Conservation (phyloP, 2,797 vertebrate species). For the Meriones psammophilus region DNA sequence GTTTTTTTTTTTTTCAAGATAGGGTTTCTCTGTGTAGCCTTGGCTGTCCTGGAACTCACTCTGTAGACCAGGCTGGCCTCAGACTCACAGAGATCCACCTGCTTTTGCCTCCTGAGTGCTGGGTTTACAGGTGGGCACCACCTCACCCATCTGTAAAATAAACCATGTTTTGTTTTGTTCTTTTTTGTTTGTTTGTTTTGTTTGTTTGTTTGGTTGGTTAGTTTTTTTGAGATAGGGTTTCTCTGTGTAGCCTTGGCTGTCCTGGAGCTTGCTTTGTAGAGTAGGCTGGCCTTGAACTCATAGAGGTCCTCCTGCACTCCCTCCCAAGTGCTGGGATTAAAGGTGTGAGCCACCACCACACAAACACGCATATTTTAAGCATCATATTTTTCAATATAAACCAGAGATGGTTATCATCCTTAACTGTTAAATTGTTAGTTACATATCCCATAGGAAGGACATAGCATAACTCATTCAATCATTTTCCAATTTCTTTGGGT, state of each 20-base stretch:
- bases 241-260: neutral
- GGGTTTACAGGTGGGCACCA: no score
- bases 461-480: neutral
- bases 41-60: no score
- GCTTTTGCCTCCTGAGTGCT: no score
- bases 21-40: neutral
- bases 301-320: neutral
- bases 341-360: neutral
- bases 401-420: neutral
- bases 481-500: neutral
- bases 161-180: no score
- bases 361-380: neutral
- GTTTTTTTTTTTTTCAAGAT: no score
- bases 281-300: neutral
- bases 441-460: no score
- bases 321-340: neutral
- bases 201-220: neutral
- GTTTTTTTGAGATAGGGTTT: neutral
- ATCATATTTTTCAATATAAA: neutral
- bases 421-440: no score
- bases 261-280: neutral
- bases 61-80: no score
- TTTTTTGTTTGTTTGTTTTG: neutral
- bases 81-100: no score
- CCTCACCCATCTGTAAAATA: no score